Evolutionary conservation across 2,797 vertebrate species (phyloP).

Genomic region (Chiloscyllium punctatum): DNA sequence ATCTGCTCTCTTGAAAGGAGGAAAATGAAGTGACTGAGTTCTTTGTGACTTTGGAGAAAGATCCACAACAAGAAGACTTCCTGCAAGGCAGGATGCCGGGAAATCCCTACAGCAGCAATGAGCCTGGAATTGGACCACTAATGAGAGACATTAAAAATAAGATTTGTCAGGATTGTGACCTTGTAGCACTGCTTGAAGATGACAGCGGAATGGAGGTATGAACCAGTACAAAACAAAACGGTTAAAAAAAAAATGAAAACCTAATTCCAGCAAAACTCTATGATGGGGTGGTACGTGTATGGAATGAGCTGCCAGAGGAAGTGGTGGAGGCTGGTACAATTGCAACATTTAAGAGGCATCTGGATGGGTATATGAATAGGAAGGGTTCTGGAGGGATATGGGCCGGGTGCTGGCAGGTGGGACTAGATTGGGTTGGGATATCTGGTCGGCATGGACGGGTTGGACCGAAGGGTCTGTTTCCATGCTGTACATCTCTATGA

Average conservation of each 20-base stretch:
- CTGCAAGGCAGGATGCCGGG: conserved; percentile 97
- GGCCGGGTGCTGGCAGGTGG: too few relatives aligned
- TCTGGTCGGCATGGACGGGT: too few relatives aligned
- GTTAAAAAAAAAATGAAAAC: not conserved
- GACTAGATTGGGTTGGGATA: too few relatives aligned
- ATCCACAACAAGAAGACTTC: conserved; percentile 98
- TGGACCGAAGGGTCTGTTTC: too few relatives aligned
- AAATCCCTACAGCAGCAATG: conserved; percentile 96
- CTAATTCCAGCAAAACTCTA: not conserved
- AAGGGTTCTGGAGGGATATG: too few relatives aligned
- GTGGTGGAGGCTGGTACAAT: too few relatives aligned
- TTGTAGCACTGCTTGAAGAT: conserved; percentile 93
- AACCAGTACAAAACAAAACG: not conserved
- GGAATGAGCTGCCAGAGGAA: too few relatives aligned
- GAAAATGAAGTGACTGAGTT: conserved; percentile 99
- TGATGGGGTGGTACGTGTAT: too few relatives aligned
- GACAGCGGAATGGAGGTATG: conserved; percentile 99
- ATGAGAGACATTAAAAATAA: conserved; percentile 99
- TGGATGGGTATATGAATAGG: too few relatives aligned
- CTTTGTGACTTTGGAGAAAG: conserved; percentile 95
- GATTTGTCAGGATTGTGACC: conserved; percentile 98
- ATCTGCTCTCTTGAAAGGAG: conserved; percentile 63
- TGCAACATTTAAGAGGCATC: too few relatives aligned
- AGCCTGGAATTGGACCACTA: conserved; percentile 90
- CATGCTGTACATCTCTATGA: too few relatives aligned